These are phyloP conservation scores for Lycaena phlaeas DNA, from an alignment of 2,888 invertebrate species.

Conservation along the genomic window DNA sequence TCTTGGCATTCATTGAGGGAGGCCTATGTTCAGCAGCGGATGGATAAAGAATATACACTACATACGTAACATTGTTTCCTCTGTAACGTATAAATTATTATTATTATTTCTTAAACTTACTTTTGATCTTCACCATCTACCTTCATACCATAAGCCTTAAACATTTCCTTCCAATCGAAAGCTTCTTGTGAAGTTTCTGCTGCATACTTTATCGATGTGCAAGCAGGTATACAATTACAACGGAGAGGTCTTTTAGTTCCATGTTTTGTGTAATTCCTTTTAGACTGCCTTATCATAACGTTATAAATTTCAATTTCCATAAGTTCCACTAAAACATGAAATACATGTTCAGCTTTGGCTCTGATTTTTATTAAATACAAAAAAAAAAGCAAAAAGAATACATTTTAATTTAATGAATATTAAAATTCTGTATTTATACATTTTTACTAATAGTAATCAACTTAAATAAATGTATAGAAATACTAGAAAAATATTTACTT, in stretches of 20 bases:
- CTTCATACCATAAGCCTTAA: neutral
- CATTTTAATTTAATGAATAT: too few species aligned
- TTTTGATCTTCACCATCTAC: slow-evolving; percentile 67
- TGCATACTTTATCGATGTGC: slow-evolving; percentile 8
- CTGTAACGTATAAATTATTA: too few species aligned
- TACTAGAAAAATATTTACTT: neutral
- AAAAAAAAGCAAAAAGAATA: too few species aligned
- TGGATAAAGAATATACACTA: too few species aligned
- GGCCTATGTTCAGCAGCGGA: too few species aligned
- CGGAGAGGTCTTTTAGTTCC: neutral
- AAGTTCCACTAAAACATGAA: neutral
- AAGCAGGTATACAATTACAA: slow-evolving; percentile 7
- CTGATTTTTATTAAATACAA: too few species aligned
- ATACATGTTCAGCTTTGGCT: too few species aligned
- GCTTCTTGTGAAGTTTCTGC: slow-evolving; percentile 9
- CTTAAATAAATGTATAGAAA: neutral
- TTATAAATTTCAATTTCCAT: neutral
- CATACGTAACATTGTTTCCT: too few species aligned
- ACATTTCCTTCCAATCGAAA: slow-evolving; percentile 3
- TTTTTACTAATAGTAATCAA: neutral
- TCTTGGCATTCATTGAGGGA: too few species aligned
- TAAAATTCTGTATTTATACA: too few species aligned
- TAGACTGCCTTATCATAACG: neutral
- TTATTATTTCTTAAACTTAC: neutral
- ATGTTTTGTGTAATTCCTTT: neutral